Base-by-base conservation (phyloP, 2,113 vertebrate genomes). In the Poecile atricapillus region DNA sequence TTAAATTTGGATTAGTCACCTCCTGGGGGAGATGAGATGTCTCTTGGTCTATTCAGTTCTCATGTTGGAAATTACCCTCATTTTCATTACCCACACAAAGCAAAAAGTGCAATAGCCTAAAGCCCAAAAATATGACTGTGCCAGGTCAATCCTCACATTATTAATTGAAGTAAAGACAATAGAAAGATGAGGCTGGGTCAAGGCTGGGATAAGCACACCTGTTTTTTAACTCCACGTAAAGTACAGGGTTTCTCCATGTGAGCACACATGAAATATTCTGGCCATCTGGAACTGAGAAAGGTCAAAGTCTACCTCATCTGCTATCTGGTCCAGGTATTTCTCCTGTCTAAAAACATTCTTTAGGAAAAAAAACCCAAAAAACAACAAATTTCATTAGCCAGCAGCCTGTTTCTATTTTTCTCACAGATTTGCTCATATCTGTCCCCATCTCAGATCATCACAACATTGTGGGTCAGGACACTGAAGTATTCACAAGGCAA, bases 1-100 rank as follows among this genome's bases (percentile, higher is more conserved):
- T 87, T 81, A 91, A 60, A 47, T 56, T 89, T 59, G 35, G 24
- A 93, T 93, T 81, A 95, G 60, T 90, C 89, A 95, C 37, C 77
- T 94, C 91, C 89, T 58, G 7, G 6, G 76, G 64, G 60, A 95
- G 47, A 93, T 67, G 80, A 93, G 63, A 83, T 28, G 15, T 41
- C 33, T 83, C 55, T 62, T 74, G 33, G 28, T 93, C 47, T 77
- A 50, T 35, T 59, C 64, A 59, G 71, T 31, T 89, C 50, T 83
- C 43, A 27, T 2, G 4, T 28, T 23, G 20, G 24, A 73, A 11
- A 41, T 79, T 68, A 69, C 28, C 10, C 53, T 88, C 8, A 46
- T 90, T 93, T 89, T 90, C 64, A 71, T 17, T 44, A 74, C 19
- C 35, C 23, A 52, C 39, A 78, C 9, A 55, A 52, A 74, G 15